Evolutionary conservation across 2,888 invertebrate genomes (phyloP).

Genomic region (Cartodere bifasciata): DNA sequence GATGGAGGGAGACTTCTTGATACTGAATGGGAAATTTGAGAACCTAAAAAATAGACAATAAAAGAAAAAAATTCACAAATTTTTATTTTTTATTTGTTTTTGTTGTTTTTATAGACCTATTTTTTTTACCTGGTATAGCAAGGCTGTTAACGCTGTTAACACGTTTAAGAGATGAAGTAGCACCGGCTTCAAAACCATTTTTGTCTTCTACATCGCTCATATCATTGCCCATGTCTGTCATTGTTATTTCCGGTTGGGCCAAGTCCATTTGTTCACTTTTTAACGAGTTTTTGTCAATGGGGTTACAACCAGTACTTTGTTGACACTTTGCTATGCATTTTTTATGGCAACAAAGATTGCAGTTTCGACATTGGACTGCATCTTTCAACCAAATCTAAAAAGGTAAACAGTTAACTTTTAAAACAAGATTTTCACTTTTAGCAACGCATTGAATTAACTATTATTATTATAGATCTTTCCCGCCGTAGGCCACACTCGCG

Average conservation of each 20-base stretch:
- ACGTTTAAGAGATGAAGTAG: slow-evolving; percentile 45
- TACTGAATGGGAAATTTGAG: slow-evolving; percentile 36
- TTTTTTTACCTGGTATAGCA: slow-evolving; percentile 49
- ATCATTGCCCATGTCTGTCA: slow-evolving; percentile 32
- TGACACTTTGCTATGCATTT: slow-evolving; percentile 87
- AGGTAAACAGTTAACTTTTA: too few species aligned
- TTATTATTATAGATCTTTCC: too few species aligned
- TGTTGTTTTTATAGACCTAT: too few species aligned
- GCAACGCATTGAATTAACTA: too few species aligned
- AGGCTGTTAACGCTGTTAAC: slow-evolving; percentile 60
- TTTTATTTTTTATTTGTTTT: too few species aligned
- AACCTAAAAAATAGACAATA: slow-evolving; percentile 23
- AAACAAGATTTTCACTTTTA: too few species aligned
- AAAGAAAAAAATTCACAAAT: slow-evolving; percentile 1
- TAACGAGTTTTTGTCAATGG: slow-evolving; percentile 16
- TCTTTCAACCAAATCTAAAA: slow-evolving; percentile 89
- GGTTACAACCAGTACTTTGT: slow-evolving; percentile 41
- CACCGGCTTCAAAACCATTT: slow-evolving; percentile 14
- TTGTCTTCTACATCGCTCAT: slow-evolving; percentile 18
- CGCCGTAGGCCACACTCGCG: too few species aligned
- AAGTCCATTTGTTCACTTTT: slow-evolving; percentile 21
- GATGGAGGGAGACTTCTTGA: slow-evolving; percentile 63
- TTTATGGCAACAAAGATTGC: slow-evolving; percentile 88
- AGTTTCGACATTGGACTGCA: slow-evolving; percentile 82
- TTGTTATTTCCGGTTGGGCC: slow-evolving; percentile 36